Evolutionary conservation across 2,113 vertebrate species (phyloP).

Genomic region (Ptilonorhynchus violaceus): DNA sequence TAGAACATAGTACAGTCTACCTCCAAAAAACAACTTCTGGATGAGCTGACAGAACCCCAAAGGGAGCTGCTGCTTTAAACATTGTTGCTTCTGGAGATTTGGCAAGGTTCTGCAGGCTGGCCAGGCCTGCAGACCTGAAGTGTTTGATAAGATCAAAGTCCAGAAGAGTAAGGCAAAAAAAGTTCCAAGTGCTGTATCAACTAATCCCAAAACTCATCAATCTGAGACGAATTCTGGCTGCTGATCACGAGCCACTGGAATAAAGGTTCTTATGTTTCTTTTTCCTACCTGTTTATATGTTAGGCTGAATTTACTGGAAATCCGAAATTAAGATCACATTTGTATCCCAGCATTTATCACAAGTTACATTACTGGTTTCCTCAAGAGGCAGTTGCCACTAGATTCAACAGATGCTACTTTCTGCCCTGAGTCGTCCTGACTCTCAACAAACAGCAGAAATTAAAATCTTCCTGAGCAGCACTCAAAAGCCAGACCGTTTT

Average conservation of each 20-base stretch:
- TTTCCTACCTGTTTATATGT: background rate
- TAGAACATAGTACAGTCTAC: background rate
- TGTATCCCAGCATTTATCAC: background rate
- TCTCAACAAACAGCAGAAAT: background rate
- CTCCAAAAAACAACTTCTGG: background rate
- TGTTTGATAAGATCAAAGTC: background rate
- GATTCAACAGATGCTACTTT: background rate
- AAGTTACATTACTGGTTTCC: background rate
- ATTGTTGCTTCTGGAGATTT: background rate
- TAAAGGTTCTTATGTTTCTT: background rate
- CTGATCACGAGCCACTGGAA: background rate
- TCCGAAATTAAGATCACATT: background rate
- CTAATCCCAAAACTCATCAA: background rate
- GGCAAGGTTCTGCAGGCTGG: background rate
- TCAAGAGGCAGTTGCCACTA: background rate
- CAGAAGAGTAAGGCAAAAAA: background rate
- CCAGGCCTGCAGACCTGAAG: background rate
- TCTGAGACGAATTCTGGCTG: background rate
- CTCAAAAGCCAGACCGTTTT: background rate
- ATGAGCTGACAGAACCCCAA: background rate
- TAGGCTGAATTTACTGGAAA: background rate
- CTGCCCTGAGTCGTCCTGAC: background rate
- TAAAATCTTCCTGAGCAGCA: background rate
- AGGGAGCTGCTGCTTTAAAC: background rate
- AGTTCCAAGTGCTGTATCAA: background rate